phyloP scores from a whole-genome alignment of 2,888 invertebrate species.

The Minunthozetes semirufus region DNA sequence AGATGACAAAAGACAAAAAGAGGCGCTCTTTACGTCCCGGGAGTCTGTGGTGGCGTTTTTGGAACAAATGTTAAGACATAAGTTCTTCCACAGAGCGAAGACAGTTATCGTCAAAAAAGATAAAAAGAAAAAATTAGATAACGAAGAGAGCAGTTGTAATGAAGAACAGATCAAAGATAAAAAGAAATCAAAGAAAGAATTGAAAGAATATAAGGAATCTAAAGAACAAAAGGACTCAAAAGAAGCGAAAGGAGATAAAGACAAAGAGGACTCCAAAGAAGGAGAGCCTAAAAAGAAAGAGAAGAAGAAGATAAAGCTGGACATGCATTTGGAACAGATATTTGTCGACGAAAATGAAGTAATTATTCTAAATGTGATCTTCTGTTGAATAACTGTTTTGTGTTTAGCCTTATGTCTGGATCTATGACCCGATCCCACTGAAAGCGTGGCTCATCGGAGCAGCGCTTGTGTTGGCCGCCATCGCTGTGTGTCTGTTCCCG shows the following conservation, averaged over 20 bases:
- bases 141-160: conserved; percentile 47
- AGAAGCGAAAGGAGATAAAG: conserved; percentile 42
- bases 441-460: conserved; percentile 75
- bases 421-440: conserved; percentile 86
- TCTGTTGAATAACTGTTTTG: neutral
- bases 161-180: conserved; percentile 47
- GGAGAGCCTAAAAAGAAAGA: conserved; percentile 41
- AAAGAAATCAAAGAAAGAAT: conserved; percentile 49
- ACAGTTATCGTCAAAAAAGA: conserved; percentile 70
- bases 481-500: conserved; percentile 95
- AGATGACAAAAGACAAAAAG: conserved; percentile 54
- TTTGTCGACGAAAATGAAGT: conserved; percentile 88
- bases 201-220: conserved; percentile 50
- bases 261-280: conserved; percentile 44
- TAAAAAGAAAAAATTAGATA: conserved; percentile 54
- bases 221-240: conserved; percentile 39
- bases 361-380: neutral
- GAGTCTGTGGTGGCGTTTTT: conserved; percentile 71
- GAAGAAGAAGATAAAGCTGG: conserved; percentile 78
- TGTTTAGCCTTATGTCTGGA: conserved; percentile 75
- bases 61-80: conserved; percentile 77
- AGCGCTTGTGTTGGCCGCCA: conserved; percentile 72
- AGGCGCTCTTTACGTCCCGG: conserved; percentile 70
- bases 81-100: conserved; percentile 89
- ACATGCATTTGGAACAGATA: conserved; percentile 91